These are phyloP conservation scores for Prolemur simus DNA, from an alignment of 2,113 vertebrate genomes.

Conservation along the genomic window DNA sequence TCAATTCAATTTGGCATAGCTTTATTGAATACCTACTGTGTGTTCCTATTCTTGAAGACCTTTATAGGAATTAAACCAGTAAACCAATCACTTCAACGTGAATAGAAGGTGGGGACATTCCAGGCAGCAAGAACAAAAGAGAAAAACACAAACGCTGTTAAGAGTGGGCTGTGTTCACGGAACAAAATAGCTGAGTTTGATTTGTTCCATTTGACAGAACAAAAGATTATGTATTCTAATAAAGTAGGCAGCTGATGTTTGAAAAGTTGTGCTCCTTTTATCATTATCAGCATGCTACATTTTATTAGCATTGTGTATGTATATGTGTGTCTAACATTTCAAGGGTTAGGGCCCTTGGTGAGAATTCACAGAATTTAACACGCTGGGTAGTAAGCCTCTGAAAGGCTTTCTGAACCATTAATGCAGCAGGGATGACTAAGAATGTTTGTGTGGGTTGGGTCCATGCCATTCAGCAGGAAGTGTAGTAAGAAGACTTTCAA, in stretches of 20 bases:
- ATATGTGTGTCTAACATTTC: neutral
- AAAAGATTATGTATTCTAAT: neutral
- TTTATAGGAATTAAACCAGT: neutral
- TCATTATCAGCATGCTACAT: neutral
- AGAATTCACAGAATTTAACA: neutral
- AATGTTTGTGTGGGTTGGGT: neutral
- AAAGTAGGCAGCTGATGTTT: constrained; percentile 10
- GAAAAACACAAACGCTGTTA: neutral
- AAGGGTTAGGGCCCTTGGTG: neutral
- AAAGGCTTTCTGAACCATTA: neutral
- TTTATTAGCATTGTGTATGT: neutral
- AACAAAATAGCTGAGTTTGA: neutral
- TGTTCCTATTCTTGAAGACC: neutral
- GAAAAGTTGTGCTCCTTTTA: constrained; percentile 30
- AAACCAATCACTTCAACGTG: neutral
- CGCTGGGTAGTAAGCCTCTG: neutral
- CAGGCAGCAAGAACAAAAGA: neutral
- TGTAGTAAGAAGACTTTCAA: neutral
- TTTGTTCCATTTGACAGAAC: constrained; percentile 14
- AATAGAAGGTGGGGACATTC: neutral
- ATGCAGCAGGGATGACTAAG: neutral
- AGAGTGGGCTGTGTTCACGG: constrained; percentile 17
- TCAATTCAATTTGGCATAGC: neutral
- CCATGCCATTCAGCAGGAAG: neutral
- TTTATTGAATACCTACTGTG: neutral